phyloP scores from a whole-genome alignment of 2,888 invertebrate genomes.

The Halictus quadricinctus region DNA sequence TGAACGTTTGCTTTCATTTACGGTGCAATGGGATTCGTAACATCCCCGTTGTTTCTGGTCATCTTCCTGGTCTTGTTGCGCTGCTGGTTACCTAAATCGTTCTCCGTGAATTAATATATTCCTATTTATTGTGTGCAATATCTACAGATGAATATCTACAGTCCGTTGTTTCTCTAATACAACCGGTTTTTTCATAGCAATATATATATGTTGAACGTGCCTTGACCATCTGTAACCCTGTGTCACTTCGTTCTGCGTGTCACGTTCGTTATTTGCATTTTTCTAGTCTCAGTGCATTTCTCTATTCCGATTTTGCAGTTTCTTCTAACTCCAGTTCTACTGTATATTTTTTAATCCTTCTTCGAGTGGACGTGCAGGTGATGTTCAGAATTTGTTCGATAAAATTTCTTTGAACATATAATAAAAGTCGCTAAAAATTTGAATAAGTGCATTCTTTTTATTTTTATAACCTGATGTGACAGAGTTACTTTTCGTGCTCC shows the following conservation, averaged over 20 bases:
- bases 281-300: neutral
- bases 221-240: neutral
- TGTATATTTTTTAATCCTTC: too few relatives aligned
- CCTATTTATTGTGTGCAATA: neutral
- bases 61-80: neutral
- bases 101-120: neutral
- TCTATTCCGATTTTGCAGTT: too few relatives aligned
- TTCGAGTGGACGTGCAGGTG: too few relatives aligned
- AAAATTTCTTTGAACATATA: too few relatives aligned
- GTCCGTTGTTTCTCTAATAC: neutral
- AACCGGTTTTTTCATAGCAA: neutral
- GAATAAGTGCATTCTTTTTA: too few relatives aligned
- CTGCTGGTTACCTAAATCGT: slow-evolving; percentile 1
- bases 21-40: slow-evolving; percentile 14
- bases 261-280: neutral
- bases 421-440: too few relatives aligned
- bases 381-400: too few relatives aligned
- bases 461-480: too few relatives aligned
- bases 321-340: too few relatives aligned
- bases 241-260: neutral
- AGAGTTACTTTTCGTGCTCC: too few relatives aligned
- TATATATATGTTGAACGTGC: neutral
- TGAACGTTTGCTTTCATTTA: slow-evolving; percentile 24
- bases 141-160: neutral
- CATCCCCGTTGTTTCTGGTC: neutral